Evolutionary conservation across 2,888 invertebrate genomes (phyloP).

Genomic region (Tachina lurida): DNA sequence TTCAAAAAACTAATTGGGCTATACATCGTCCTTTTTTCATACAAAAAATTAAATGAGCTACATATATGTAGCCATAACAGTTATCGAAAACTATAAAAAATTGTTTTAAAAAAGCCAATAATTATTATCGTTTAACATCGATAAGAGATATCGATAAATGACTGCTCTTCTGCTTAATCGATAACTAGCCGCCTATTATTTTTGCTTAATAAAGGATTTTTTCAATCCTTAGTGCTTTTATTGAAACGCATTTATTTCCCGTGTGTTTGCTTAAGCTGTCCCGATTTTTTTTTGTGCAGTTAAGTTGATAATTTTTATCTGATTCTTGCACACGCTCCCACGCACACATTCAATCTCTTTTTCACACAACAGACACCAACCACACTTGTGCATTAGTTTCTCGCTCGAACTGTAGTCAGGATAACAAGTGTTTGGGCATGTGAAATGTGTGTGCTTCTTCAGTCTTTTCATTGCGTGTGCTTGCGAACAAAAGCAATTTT

Average conservation of each 20-base stretch:
- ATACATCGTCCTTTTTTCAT: too few species aligned
- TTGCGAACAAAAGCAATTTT: constrained; percentile 49
- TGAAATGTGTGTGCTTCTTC: background rate
- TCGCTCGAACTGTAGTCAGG: constrained; percentile 3
- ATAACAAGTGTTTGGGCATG: constrained; percentile 28
- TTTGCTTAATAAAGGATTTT: background rate
- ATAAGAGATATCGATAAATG: too few species aligned
- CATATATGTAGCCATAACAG: too few species aligned
- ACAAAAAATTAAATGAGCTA: too few species aligned
- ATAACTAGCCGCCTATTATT: background rate
- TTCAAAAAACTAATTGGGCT: too few species aligned
- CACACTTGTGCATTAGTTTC: constrained; percentile 22
- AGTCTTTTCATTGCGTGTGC: constrained; percentile 12
- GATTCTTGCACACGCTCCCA: constrained; percentile 23
- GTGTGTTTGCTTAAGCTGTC: constrained; percentile 12
- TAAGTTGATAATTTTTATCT: constrained; percentile 59
- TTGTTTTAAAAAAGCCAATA: too few species aligned
- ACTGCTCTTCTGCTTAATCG: too few species aligned
- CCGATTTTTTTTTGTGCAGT: background rate
- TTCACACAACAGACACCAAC: background rate
- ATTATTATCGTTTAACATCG: too few species aligned
- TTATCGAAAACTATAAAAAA: too few species aligned
- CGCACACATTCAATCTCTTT: constrained; percentile 3
- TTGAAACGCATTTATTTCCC: background rate
- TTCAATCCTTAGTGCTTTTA: background rate